Base-by-base conservation (phyloP, 2,888 invertebrate species). In the Erebia epiphron region DNA sequence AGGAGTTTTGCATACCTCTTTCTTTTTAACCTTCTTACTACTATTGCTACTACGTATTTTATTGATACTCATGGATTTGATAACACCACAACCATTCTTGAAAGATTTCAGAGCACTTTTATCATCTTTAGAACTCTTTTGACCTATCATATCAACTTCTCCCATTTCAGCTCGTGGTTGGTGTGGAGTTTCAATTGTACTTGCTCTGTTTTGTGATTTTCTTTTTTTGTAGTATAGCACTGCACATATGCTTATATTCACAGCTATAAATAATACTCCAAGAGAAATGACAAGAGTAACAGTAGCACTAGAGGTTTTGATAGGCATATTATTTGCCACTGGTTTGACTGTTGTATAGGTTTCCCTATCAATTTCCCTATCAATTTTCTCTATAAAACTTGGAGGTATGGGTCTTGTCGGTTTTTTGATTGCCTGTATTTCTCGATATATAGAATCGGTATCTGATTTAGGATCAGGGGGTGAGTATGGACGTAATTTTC, bases 191-290 rank as follows among this genome's bases (percentile, higher is more conserved):
- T 92, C 91, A 70, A 91, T 83, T 66, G 87, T 83, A 74, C 87
- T 88, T 76, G 94, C 94, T 69, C 94, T 88, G 72, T 91, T 86
- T 78, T 93, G 94, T 35, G 94, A 84, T 82, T 93, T 94, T 72
- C 95, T 93, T 80, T 95, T 95, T 85, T 95, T 96, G 76, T 95
- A 95, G 82, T 96, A 96, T 56, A 97, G 88, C 73, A 95, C 94
- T 0, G 95, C 90, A 79, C 96, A 96, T 49, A 95, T 94, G n/a
- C 95, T 94, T 13, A 97, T 87, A 83, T 97, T 98, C 9, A 97
- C 92, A 26, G 96, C 87, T 9, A 98, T 88, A 82, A 98, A 97
- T 60, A 96, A 87, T 64, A 96, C 93, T 35, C 96, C 96, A 73
- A 96, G 89, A 0, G 94, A 94, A 62, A 96, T 93, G 58, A 96